phyloP scores from a whole-genome alignment of 2,888 invertebrate genomes.

The Nomada flava region DNA sequence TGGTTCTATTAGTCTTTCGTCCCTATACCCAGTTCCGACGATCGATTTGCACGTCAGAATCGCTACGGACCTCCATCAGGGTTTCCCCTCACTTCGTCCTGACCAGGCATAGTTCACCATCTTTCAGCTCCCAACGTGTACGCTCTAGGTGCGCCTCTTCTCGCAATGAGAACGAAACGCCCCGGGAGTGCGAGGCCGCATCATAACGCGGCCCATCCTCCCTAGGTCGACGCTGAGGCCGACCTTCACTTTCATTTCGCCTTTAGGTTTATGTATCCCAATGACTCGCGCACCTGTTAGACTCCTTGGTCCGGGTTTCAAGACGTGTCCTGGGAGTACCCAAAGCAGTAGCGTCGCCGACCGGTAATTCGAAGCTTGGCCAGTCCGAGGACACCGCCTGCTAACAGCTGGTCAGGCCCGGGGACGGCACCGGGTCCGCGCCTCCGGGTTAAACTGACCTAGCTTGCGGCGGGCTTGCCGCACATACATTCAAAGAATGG shows the following conservation, averaged over 20 bases:
- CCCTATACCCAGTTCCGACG: constrained; percentile 87
- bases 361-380: too few relatives aligned
- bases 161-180: constrained; percentile 83
- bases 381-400: too few relatives aligned
- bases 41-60: constrained; percentile 92
- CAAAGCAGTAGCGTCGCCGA: too few relatives aligned
- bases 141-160: constrained; percentile 28
- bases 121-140: too few relatives aligned
- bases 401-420: too few relatives aligned
- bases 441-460: too few relatives aligned
- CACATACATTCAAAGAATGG: too few relatives aligned
- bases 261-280: constrained; percentile 87
- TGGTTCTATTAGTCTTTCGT: constrained; percentile 90
- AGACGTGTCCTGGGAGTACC: constrained; percentile 81
- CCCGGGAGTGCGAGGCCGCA: constrained; percentile 84
- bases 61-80: constrained; percentile 90
- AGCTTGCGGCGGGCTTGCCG: too few relatives aligned
- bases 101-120: constrained; percentile 85
- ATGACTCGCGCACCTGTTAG: constrained; percentile 90
- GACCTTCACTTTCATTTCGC: constrained; percentile 89
- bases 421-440: too few relatives aligned
- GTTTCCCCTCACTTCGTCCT: constrained; percentile 85
- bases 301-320: constrained; percentile 92
- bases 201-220: constrained; percentile 84
- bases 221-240: constrained; percentile 82